Percentiles rank a stretch among this genome's conserved stretches.
Evolutionary conservation across 2,888 invertebrate species (phyloP).

Genomic region (Sepiola atlantica): DNA sequence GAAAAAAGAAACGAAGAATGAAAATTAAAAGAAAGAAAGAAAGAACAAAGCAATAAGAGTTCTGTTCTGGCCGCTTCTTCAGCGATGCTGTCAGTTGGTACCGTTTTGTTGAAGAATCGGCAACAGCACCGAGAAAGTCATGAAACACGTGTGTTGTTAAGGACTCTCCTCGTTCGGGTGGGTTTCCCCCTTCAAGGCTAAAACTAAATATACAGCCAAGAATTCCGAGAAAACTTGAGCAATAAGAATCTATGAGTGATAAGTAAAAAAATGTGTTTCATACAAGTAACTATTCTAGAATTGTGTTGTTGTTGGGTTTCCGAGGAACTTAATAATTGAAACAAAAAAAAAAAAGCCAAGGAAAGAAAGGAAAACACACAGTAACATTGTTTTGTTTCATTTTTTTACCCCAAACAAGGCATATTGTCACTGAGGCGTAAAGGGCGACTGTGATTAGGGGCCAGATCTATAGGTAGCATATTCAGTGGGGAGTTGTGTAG

Average conservation of each 20-base stretch:
- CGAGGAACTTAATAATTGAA: background rate
- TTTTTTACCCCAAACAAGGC: too few relatives aligned
- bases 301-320: background rate
- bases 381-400: too few relatives aligned
- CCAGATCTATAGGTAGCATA: too few relatives aligned
- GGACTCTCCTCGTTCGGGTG: background rate
- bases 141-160: background rate
- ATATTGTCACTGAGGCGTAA: too few relatives aligned
- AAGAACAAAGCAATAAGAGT: background rate
- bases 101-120: background rate
- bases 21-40: background rate
- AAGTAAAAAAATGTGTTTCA: background rate
- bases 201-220: background rate
- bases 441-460: too few relatives aligned
- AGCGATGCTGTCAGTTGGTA: background rate
- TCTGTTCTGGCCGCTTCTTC: background rate
- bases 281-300: background rate
- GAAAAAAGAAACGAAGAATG: background rate
- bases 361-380: background rate
- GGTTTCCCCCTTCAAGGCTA: background rate
- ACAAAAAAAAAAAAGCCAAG: background rate
- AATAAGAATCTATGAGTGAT: background rate
- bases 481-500: too few relatives aligned
- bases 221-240: background rate
- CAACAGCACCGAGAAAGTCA: background rate